Conservation (phyloP, 2,113 vertebrate species). For the Eudorcas thomsonii region DNA sequence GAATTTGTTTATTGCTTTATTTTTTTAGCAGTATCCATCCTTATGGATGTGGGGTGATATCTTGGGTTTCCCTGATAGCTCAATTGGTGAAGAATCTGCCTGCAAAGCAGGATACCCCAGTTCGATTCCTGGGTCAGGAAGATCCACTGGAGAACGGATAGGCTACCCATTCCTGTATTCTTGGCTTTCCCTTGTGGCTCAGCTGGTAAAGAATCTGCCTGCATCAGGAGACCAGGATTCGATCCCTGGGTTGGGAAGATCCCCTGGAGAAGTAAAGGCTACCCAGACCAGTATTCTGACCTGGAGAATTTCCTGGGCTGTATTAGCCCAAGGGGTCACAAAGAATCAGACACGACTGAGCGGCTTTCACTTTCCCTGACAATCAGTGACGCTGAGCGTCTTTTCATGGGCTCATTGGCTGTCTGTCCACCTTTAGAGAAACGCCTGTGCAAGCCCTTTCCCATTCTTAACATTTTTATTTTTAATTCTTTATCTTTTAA, state of each 20-base stretch:
- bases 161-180: neutral
- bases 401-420: neutral
- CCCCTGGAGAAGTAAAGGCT: neutral
- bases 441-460: neutral
- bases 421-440: neutral
- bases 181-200: neutral
- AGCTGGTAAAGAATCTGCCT: neutral
- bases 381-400: neutral
- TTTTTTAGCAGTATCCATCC: neutral
- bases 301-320: neutral
- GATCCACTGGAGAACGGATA: neutral
- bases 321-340: neutral
- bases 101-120: neutral
- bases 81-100: neutral
- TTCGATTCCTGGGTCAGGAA: neutral
- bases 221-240: neutral
- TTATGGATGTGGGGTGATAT: neutral
- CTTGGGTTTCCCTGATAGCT: neutral
- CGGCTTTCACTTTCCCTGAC: neutral
- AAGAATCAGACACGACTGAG: neutral
- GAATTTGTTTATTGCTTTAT: neutral
- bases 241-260: neutral
- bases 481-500: neutral
- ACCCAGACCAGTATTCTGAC: neutral
- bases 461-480: neutral